Base-by-base conservation (phyloP, 2,797 vertebrate genomes). In the Ibycter americanus region DNA sequence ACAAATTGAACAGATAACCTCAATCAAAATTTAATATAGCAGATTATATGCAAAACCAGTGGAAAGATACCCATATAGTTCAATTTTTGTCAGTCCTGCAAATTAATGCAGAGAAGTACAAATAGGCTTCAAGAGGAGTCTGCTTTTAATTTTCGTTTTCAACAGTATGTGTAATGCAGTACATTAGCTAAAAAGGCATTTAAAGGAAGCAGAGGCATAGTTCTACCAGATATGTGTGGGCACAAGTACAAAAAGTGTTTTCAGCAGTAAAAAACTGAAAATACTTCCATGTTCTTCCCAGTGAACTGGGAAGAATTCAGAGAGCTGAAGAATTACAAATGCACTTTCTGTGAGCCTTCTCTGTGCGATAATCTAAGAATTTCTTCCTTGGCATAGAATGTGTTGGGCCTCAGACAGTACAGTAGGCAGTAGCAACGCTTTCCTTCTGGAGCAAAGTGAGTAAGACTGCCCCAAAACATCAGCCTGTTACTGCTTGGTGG, bases 231-330 rank as follows among this genome's bases (percentile, higher is more conserved):
- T 91, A 63, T 14, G 18, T 76, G 91, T 90, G 77, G 85, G 90
- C 80, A 89, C 49, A 76, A 84, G 91, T 80, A 95, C 91, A 95
- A 94, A 76, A 96, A 82, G 59, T 40, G 55, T 91, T 90, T 96
- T 90, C 93, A 91, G 70, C 58, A 73, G 47, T 67, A 76, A 6
- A 7, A 93, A 66, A 76, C 27, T 88, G 44, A 83, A 91, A 94
- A 56, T 88, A 86, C 62, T 94, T 90, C 84, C 65, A 89, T 42
- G 22, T 51, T 86, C 76, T 91, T 85, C 66, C 19, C 55, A 46
- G 31, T 32, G 23, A 71, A 76, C 65, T 58, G 46, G 19, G 82
- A 91, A 93, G 77, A 90, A 95, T 96, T 90, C 87, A 88, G 79
- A 79, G 70, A 79, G 38, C 36, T 70, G 74, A 79, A 76, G 62